phyloP scores from a whole-genome alignment of 2,113 vertebrate species.

The Trochalopteron elliotii region DNA sequence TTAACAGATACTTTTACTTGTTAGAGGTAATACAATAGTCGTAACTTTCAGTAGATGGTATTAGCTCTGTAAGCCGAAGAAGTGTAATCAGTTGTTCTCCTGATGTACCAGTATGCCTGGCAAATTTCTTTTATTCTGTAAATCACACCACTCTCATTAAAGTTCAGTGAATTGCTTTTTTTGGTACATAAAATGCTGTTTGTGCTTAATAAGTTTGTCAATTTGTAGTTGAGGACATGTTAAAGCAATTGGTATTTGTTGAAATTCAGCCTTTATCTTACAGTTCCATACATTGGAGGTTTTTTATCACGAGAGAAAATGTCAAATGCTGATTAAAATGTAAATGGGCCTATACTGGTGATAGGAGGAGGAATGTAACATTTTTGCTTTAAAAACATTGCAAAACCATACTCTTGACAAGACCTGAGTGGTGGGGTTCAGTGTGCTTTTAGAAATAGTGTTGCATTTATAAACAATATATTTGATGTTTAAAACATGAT shows the following conservation, averaged over 20 bases:
- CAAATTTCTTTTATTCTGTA: background rate
- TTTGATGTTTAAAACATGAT: background rate
- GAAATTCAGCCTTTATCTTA: background rate
- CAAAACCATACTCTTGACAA: background rate
- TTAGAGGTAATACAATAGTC: constrained; percentile 85
- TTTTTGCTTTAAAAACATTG: background rate
- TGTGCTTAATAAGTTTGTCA: background rate
- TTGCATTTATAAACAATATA: background rate
- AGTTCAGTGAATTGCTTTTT: background rate
- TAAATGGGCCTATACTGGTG: background rate
- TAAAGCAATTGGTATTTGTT: background rate
- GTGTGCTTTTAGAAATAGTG: background rate
- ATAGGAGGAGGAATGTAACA: background rate
- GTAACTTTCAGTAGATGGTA: background rate
- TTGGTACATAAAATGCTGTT: background rate
- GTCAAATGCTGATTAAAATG: background rate
- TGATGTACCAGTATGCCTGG: background rate
- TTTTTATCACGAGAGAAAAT: background rate
- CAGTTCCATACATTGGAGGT: background rate
- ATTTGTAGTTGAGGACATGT: background rate
- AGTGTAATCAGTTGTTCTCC: background rate
- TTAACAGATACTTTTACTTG: constrained; percentile 99
- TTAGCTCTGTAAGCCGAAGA: background rate
- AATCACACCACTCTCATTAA: background rate
- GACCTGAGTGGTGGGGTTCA: background rate